These are phyloP conservation scores for Drosophila sp. DNA, from an alignment of 1,140 invertebrate genomes.

Conservation along the genomic window DNA sequence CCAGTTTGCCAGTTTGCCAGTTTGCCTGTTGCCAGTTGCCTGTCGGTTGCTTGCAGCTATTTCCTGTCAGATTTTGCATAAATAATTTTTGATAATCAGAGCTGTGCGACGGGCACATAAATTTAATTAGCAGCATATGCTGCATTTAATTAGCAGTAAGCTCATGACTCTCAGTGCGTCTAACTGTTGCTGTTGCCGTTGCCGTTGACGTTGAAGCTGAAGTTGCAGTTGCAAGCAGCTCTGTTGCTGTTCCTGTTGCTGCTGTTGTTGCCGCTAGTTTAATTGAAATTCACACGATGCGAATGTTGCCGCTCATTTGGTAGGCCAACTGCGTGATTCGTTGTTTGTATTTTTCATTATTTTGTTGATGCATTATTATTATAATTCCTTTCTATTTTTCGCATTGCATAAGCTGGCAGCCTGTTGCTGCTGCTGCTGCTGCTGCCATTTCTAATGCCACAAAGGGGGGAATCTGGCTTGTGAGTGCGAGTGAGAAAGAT, in stretches of 20 bases:
- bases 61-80: conserved; percentile 83
- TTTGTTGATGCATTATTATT: conserved; percentile 74
- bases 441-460: conserved; percentile 72
- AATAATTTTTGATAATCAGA: conserved; percentile 83
- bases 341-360: conserved; percentile 48
- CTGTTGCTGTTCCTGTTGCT: conserved; percentile 14
- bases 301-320: conserved; percentile 71
- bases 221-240: conserved; percentile 27
- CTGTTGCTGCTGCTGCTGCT: conserved; percentile 65
- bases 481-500: background rate
- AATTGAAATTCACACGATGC: conserved; percentile 83
- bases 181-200: conserved; percentile 37
- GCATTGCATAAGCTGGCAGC: conserved; percentile 57
- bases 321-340: conserved; percentile 75
- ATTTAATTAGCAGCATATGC: conserved; percentile 82
- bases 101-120: conserved; percentile 78
- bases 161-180: conserved; percentile 57
- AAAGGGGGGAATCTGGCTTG: background rate
- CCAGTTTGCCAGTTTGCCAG: conserved; percentile 19
- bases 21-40: conserved; percentile 21
- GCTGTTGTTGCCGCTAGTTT: conserved; percentile 45
- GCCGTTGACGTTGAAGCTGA: no score
- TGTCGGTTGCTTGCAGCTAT: conserved; percentile 67
- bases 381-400: conserved; percentile 66
- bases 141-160: conserved; percentile 82